These are phyloP conservation scores for Alosa sapidissima DNA, from an alignment of 2,797 vertebrate genomes.

Conservation along the genomic window DNA sequence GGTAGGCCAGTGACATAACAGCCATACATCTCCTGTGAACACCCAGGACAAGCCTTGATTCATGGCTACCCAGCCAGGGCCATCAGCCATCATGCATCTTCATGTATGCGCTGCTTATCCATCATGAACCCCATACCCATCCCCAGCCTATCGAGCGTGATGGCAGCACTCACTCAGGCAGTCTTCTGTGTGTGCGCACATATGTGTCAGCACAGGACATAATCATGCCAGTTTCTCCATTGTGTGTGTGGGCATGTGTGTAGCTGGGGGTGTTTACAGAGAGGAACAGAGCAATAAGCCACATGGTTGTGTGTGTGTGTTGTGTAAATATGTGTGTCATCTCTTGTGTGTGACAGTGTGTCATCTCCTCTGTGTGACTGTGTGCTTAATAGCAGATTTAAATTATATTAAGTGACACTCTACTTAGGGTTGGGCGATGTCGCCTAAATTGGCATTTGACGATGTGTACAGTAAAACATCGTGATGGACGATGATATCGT, in stretches of 20 bases:
- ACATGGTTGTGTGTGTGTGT: not conserved
- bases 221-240: not conserved
- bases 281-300: not conserved
- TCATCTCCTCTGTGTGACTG: not conserved
- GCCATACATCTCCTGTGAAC: not conserved
- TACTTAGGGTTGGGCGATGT: no score
- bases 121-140: not conserved
- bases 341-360: not conserved
- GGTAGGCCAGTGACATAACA: not conserved
- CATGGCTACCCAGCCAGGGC: not conserved
- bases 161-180: not conserved
- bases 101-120: not conserved
- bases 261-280: not conserved
- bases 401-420: no score
- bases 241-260: not conserved
- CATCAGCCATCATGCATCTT: slow-evolving; percentile 1
- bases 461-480: no score
- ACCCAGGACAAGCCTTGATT: not conserved
- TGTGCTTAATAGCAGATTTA: not conserved
- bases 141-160: not conserved
- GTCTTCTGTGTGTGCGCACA: not conserved
- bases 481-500: no score
- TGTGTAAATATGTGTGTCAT: not conserved
- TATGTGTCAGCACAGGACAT: not conserved
- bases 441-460: no score